phyloP scores from a whole-genome alignment of 2,888 invertebrate genomes.

The Rapana venosa region DNA sequence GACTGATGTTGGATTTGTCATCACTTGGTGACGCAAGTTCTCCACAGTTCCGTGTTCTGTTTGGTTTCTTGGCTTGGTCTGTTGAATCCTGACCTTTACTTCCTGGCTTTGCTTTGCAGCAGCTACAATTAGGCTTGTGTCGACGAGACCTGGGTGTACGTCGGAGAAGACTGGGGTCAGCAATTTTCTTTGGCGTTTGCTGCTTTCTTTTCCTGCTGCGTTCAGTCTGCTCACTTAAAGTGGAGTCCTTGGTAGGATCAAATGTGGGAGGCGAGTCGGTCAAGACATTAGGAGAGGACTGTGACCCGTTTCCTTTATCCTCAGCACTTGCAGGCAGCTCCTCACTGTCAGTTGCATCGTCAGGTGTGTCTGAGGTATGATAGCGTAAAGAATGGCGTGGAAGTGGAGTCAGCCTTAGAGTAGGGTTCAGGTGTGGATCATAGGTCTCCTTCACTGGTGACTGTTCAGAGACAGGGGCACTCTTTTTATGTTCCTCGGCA shows the following conservation, averaged over 20 bases:
- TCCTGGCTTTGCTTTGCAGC: conserved; percentile 10
- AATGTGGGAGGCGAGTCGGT: not conserved
- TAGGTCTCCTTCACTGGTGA: not conserved
- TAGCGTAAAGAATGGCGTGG: not conserved
- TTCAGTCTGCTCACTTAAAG: not conserved
- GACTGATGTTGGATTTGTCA: not conserved
- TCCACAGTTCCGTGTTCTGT: not conserved
- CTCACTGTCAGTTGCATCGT: not conserved
- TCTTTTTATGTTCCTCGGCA: not conserved
- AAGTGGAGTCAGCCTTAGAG: conserved; percentile 12
- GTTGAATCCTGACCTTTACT: not conserved
- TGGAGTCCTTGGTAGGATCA: conserved; percentile 41
- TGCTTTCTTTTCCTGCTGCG: conserved; percentile 56
- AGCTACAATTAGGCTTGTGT: conserved; percentile 28
- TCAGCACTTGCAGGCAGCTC: not conserved
- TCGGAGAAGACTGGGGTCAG: conserved; percentile 19
- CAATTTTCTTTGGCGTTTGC: conserved; percentile 58
- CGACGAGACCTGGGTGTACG: conserved; percentile 43
- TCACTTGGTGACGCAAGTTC: not conserved
- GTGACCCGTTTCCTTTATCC: not conserved
- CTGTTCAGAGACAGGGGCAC: not conserved
- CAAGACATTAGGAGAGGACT: not conserved
- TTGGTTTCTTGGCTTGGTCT: not conserved
- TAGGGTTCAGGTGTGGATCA: not conserved
- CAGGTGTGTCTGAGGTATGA: not conserved